phyloP scores from a whole-genome alignment of 2,888 invertebrate genomes.

The Nephrotoma flavescens region DNA sequence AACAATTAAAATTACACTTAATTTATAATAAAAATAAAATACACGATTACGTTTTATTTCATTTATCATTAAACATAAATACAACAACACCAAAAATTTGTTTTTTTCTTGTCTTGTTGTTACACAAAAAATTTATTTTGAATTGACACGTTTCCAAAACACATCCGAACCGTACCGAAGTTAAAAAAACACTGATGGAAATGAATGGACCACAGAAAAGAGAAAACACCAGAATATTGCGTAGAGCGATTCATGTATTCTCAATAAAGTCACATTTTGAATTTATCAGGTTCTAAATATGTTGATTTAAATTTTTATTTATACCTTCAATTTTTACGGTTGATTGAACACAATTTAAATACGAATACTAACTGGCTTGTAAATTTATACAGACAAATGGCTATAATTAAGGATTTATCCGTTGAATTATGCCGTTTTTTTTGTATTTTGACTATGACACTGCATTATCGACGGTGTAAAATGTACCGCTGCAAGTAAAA shows the following conservation, averaged over 20 bases:
- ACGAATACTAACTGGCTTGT: too few relatives aligned
- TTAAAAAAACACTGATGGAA: not conserved
- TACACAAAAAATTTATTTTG: not conserved
- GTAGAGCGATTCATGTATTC: not conserved
- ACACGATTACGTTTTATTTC: not conserved
- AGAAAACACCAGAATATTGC: not conserved
- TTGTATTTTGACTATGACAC: not conserved
- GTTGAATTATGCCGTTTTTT: too few relatives aligned
- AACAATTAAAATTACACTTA: not conserved
- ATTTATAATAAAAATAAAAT: not conserved
- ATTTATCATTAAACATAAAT: not conserved
- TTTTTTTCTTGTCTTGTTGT: not conserved
- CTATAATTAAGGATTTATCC: too few relatives aligned
- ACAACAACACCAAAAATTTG: not conserved
- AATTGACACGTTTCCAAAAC: not conserved
- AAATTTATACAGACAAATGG: too few relatives aligned
- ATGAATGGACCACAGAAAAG: not conserved
- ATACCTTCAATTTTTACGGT: too few relatives aligned
- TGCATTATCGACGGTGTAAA: not conserved
- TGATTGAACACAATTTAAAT: too few relatives aligned
- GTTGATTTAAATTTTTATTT: too few relatives aligned
- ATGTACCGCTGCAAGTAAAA: not conserved
- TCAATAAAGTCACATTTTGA: not conserved
- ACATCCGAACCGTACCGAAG: not conserved
- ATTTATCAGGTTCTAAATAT: not conserved